Conservation (phyloP, 2,113 vertebrate species). For the Takifugu bimaculatus region DNA sequence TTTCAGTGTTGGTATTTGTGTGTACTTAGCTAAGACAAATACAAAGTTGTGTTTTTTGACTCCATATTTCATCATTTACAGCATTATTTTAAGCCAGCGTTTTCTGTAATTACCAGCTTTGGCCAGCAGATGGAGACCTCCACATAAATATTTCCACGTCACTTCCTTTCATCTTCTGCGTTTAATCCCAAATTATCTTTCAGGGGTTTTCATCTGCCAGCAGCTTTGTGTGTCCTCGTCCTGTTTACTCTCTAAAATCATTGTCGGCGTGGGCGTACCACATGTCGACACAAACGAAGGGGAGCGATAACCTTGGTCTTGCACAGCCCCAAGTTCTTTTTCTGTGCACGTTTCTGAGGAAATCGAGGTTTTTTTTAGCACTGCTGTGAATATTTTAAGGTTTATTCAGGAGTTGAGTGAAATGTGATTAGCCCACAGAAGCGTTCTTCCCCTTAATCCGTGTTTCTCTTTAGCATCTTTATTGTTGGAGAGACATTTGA, state of each 20-base stretch:
- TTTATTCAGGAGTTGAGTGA: conserved; percentile 2
- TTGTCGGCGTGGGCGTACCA: too few species aligned
- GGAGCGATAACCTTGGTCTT: too few species aligned
- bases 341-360: background rate
- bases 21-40: background rate
- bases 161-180: background rate
- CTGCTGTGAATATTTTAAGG: conserved; percentile 6
- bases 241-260: too few species aligned
- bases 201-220: background rate
- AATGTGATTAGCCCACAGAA: conserved; percentile 1
- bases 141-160: background rate
- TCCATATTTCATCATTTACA: background rate
- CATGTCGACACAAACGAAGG: too few species aligned
- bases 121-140: conserved; percentile 37
- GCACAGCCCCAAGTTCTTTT: background rate
- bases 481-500: background rate
- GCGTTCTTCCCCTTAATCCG: background rate
- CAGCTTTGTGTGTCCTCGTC: too few species aligned
- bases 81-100: background rate
- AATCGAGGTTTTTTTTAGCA: conserved; percentile 12
- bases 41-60: conserved; percentile 4
- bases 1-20: background rate
- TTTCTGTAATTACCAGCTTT: background rate
- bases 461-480: background rate
- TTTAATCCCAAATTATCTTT: background rate